A percentile compares a stretch with the other conserved stretches of the same genome.
phyloP scores from a whole-genome alignment of 2,888 invertebrate species.

The Apamea anceps region DNA sequence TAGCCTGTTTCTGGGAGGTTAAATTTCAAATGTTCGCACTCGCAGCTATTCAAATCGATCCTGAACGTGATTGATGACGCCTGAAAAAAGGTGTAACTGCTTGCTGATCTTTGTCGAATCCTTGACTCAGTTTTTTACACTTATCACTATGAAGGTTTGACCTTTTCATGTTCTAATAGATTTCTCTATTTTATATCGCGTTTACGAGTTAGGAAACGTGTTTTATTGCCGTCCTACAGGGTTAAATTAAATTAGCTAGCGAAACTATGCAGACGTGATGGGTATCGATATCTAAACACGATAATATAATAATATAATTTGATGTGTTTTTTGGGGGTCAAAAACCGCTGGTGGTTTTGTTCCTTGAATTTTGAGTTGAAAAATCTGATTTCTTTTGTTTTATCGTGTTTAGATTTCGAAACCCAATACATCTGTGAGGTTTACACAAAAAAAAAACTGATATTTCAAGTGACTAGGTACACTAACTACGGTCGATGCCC shows the following conservation, averaged over 20 bases:
- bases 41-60: constrained; percentile 46
- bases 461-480: too few species aligned
- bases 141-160: constrained; percentile 37
- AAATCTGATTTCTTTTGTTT: too few species aligned
- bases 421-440: too few species aligned
- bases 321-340: too few species aligned
- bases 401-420: too few species aligned
- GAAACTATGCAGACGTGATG: not conserved
- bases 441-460: too few species aligned
- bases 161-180: constrained; percentile 44
- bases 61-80: constrained; percentile 50
- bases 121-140: constrained; percentile 59
- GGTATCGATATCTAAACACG: too few species aligned
- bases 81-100: constrained; percentile 49
- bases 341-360: too few species aligned
- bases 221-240: not conserved
- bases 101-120: constrained; percentile 41
- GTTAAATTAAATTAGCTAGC: not conserved
- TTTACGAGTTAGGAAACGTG: not conserved
- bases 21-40: constrained; percentile 46
- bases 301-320: too few species aligned
- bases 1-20: not conserved
- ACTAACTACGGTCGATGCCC: too few species aligned
- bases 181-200: constrained; percentile 35
- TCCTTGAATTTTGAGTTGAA: too few species aligned